These are phyloP conservation scores for Eupithecia vulgata DNA, from an alignment of 2,888 invertebrate genomes.

Conservation along the genomic window DNA sequence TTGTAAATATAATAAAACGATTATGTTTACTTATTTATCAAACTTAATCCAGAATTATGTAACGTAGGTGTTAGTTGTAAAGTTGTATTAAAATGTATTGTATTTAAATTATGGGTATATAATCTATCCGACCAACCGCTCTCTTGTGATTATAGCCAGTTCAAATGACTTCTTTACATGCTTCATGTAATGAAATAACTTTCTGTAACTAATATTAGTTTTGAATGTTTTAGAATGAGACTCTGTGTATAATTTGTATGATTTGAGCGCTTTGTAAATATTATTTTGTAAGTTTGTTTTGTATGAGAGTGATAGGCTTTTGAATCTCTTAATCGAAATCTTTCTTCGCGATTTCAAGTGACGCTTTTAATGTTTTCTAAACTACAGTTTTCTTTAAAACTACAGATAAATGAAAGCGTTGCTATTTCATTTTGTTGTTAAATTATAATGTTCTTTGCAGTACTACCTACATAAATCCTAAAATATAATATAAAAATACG, in stretches of 20 bases:
- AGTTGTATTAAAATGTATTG: conserved; percentile 82
- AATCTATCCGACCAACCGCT: conserved; percentile 80
- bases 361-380: conserved; percentile 44
- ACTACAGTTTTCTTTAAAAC: conserved; percentile 31
- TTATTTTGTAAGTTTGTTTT: conserved; percentile 76
- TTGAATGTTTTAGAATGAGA: conserved; percentile 58
- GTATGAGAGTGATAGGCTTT: conserved; percentile 79
- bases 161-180: conserved; percentile 68
- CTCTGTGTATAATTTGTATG: conserved; percentile 72
- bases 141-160: conserved; percentile 79
- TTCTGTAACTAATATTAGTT: conserved; percentile 60
- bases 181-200: conserved; percentile 63
- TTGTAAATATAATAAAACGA: conserved; percentile 81
- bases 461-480: conserved; percentile 58
- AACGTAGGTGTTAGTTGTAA: conserved; percentile 83
- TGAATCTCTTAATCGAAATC: conserved; percentile 77
- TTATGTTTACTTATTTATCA: conserved; percentile 83
- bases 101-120: conserved; percentile 81
- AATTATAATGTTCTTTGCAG: conserved; percentile 51
- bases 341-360: conserved; percentile 59
- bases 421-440: conserved; percentile 37
- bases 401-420: conserved; percentile 36
- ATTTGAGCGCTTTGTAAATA: conserved; percentile 81
- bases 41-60: conserved; percentile 77
- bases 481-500: conserved; percentile 42